These are phyloP conservation scores for Paracanthobrama guichenoti DNA, from an alignment of 2,113 vertebrate genomes.

Conservation along the genomic window DNA sequence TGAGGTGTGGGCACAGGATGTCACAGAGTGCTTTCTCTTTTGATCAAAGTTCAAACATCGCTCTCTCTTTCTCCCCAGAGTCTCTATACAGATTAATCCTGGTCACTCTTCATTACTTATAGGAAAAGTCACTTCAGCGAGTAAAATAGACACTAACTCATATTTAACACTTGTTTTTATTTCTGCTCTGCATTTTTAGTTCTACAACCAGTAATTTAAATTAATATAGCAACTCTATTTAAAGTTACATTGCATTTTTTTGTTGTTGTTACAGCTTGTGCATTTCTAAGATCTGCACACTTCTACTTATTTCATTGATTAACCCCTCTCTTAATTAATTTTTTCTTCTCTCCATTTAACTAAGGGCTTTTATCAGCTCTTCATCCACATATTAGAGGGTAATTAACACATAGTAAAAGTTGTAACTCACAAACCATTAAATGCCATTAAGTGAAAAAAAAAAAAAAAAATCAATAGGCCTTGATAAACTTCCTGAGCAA, in stretches of 20 bases:
- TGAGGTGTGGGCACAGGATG: conserved; percentile 46
- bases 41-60: conserved; percentile 6
- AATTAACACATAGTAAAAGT: conserved; percentile 50
- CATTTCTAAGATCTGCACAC: not conserved
- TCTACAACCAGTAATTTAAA: not conserved
- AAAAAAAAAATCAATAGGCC: conserved; percentile 37
- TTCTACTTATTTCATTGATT: conserved; percentile 45
- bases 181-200: not conserved
- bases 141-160: not conserved
- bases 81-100: not conserved
- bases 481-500: conserved; percentile 29
- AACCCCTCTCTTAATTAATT: conserved; percentile 41
- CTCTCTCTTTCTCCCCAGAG: not conserved
- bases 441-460: conserved; percentile 21
- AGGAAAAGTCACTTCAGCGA: not conserved
- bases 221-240: not conserved
- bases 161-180: not conserved
- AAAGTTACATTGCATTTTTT: not conserved
- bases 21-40: conserved; percentile 39
- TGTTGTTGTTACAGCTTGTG: not conserved
- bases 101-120: not conserved
- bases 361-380: conserved; percentile 51
- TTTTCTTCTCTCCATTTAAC: conserved; percentile 50
- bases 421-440: conserved; percentile 45
- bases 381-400: conserved; percentile 41